Conservation (phyloP, 2,113 vertebrate genomes). For the Hippocampus mohnikei region DNA sequence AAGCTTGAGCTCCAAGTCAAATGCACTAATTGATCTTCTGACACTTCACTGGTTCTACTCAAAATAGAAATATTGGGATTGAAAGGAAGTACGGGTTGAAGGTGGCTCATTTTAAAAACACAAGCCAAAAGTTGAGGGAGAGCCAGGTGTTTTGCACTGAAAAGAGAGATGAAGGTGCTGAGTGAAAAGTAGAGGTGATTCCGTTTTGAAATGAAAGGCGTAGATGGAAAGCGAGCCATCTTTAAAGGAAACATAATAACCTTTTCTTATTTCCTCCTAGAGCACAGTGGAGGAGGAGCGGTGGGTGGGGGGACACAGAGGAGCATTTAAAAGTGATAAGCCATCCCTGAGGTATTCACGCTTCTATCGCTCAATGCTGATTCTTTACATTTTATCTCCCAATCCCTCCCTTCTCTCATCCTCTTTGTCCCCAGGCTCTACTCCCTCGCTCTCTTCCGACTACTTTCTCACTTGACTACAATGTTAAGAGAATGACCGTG, state of each 20-base stretch:
- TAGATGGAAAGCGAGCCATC: constrained; percentile 56
- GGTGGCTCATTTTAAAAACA: background rate
- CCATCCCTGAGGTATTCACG: constrained; percentile 53
- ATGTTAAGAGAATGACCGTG: constrained; percentile 38
- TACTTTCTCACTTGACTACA: constrained; percentile 17
- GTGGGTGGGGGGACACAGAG: constrained; percentile 28
- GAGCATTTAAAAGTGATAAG: constrained; percentile 71
- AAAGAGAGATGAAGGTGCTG: constrained; percentile 38
- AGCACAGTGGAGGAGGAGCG: constrained; percentile 38
- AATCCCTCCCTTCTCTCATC: constrained; percentile 6
- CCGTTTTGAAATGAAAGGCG: constrained; percentile 67
- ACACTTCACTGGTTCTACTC: constrained; percentile 16
- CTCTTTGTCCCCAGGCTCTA: constrained; percentile 10
- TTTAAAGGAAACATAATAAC: constrained; percentile 72
- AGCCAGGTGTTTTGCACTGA: constrained; percentile 34
- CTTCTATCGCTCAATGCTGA: background rate
- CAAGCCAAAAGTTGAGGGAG: background rate
- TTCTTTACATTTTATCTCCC: constrained; percentile 60
- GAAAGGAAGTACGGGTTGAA: background rate
- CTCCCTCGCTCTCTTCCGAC: background rate
- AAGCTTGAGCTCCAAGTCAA: constrained; percentile 11
- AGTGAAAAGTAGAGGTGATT: constrained; percentile 55
- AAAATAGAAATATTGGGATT: background rate
- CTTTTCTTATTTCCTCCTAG: constrained; percentile 64
- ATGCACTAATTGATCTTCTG: constrained; percentile 23